Evolutionary conservation across 2,888 invertebrate genomes (phyloP), one percentile per base, ranked within the genome.

Genomic region (Phasia obesa): DNA sequence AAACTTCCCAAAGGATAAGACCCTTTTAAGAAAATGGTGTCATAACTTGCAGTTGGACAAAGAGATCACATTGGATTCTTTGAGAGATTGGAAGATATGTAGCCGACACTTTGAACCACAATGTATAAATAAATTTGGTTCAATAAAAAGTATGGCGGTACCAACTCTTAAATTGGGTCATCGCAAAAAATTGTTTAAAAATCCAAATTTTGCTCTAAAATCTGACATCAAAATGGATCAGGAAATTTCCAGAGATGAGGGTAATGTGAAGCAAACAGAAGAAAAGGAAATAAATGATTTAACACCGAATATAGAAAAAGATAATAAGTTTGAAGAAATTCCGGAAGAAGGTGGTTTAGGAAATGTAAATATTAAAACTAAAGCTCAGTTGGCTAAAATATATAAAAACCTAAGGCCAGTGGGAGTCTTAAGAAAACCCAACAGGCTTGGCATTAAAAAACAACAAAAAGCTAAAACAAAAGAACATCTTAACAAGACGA

Each of bases 111-210:
- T 88, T 59, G 88, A 87, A 42, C 11, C 70, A 1, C 85, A 86
- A 11, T 87, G 87, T 23, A 15, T 84, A 15, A 84, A 83, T 70
- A 53, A 38, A 25, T 42, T 55, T 47, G 79, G 79, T 2, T 9
- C 25, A 31, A 13, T 89, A 0, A 85, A 85, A 9, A 85, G 82
- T 51, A 87, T 88, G 87, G 89, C 89, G 0, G 74, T 88, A 69
- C 89, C 89, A 15, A 90, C 89, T 0, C 21, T 88, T 1, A 84
- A 86, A 35, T 81, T 89, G 17, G 90, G 88, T 0, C 89, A 90
- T 51, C 76, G 84, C 4, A 86, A 84, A 0, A 69, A 86, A 17
- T 67, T 88, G 5, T 86, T 88, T 21, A 86, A 86, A 3, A 90
- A 89, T 84, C 85, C 86, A 2, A 76, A 76, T 13, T 60, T 49